Conservation (phyloP, 2,113 vertebrate species). For the Uria aalge region DNA sequence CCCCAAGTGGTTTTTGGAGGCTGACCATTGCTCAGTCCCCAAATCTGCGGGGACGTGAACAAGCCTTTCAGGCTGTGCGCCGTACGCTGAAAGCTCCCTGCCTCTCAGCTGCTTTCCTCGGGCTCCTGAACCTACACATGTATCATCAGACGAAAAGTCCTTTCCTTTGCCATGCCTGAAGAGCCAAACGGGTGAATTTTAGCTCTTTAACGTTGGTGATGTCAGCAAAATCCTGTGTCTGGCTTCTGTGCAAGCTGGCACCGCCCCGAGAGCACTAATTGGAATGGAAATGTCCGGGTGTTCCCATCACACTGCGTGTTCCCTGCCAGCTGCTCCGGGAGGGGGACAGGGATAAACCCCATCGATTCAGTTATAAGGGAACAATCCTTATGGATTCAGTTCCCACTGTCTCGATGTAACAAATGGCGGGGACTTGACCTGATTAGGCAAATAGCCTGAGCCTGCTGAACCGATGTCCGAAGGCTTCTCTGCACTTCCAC, state of each 20-base stretch:
- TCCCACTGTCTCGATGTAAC: too few species aligned
- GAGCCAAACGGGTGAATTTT: background rate
- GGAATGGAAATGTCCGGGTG: fast-evolving
- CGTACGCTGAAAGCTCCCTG: fast-evolving
- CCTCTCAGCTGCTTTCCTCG: background rate
- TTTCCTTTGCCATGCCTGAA: background rate
- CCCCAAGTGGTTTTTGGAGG: background rate
- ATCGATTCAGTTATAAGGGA: fast-evolving
- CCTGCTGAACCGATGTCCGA: background rate
- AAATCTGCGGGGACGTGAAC: background rate
- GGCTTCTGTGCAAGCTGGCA: background rate
- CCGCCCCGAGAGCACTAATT: background rate
- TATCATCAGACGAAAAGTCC: background rate
- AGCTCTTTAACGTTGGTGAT: background rate
- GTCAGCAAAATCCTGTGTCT: background rate
- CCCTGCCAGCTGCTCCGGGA: background rate
- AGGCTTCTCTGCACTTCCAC: background rate
- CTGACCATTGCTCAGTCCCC: background rate
- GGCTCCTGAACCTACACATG: background rate
- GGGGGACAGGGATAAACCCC: too few species aligned
- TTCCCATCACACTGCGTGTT: background rate
- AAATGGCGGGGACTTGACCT: background rate
- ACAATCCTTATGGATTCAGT: background rate
- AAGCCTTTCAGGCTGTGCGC: background rate
- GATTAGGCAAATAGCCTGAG: background rate